phyloP scores from a whole-genome alignment of 30 jellyfish, hydroid and myxozoan species.

The Hydractinia echinata region DNA sequence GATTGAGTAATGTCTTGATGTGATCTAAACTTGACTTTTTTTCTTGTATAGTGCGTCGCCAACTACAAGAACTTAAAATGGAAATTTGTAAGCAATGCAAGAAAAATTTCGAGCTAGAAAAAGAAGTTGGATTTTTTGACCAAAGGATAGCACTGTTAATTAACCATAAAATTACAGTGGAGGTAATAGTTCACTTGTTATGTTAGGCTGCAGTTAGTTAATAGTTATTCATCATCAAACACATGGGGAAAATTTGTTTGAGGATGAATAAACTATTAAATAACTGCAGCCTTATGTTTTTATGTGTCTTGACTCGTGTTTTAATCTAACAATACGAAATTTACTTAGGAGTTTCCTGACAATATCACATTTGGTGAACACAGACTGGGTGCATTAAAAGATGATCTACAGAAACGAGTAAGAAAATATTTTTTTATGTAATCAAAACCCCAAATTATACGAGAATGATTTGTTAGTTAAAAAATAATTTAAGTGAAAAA shows the following conservation, averaged over 20 bases:
- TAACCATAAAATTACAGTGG: conserved; percentile 83
- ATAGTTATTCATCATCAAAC: no score
- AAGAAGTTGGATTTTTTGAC: conserved; percentile 85
- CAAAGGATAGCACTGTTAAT: conserved; percentile 84
- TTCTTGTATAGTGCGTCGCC: conserved; percentile 61
- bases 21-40: background rate
- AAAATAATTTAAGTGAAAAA: no score
- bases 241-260: no score
- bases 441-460: background rate
- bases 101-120: conserved; percentile 85
- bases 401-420: conserved; percentile 58
- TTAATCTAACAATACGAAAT: no score
- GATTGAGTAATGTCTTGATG: background rate
- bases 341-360: conserved; percentile 83
- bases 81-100: conserved; percentile 83
- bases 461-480: background rate
- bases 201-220: background rate
- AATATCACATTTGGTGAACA: conserved; percentile 84
- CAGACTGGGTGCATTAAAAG: conserved; percentile 88
- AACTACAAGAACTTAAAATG: conserved; percentile 59
- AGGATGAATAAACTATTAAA: no score
- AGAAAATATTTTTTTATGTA: background rate
- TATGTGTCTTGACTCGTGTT: no score
- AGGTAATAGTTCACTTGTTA: conserved; percentile 32
- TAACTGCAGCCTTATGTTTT: no score